These are phyloP conservation scores for Thalassaphorura encarpata DNA, from an alignment of 1,140 invertebrate species.

Conservation along the genomic window DNA sequence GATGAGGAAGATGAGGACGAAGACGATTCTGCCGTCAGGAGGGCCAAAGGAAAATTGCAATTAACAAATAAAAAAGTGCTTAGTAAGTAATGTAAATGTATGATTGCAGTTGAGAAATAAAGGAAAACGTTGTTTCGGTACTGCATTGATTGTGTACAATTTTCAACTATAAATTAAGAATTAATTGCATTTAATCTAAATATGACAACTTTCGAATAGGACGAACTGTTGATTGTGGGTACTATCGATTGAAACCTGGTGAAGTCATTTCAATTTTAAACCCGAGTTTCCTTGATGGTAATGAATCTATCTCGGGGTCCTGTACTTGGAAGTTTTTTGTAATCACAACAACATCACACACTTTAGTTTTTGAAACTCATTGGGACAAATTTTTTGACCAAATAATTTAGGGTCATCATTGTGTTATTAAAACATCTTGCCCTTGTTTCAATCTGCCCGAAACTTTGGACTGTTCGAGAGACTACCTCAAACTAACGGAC, in stretches of 20 bases:
- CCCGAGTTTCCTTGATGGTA: not conserved
- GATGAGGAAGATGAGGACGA: too few species aligned
- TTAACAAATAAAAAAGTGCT: too few species aligned
- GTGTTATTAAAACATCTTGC: not conserved
- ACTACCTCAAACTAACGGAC: slow-evolving; percentile 1
- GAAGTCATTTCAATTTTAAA: not conserved
- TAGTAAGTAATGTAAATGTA: too few species aligned
- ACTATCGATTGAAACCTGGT: not conserved
- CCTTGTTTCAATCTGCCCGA: slow-evolving; percentile 1
- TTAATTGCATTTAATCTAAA: not conserved
- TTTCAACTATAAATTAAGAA: not conserved
- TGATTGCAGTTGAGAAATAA: too few species aligned
- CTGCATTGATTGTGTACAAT: not conserved
- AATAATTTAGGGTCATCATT: not conserved
- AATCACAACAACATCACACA: not conserved
- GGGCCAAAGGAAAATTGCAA: too few species aligned
- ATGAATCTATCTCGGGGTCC: not conserved
- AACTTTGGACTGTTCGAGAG: not conserved
- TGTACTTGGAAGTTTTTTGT: not conserved
- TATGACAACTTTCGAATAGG: not conserved
- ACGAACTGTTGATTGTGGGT: not conserved
- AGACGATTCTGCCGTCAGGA: too few species aligned
- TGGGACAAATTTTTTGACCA: not conserved
- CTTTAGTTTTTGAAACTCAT: not conserved
- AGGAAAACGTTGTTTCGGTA: not conserved